Evolutionary conservation across 2,797 vertebrate species (phyloP).

Genomic region (Eleutherodactylus coqui): DNA sequence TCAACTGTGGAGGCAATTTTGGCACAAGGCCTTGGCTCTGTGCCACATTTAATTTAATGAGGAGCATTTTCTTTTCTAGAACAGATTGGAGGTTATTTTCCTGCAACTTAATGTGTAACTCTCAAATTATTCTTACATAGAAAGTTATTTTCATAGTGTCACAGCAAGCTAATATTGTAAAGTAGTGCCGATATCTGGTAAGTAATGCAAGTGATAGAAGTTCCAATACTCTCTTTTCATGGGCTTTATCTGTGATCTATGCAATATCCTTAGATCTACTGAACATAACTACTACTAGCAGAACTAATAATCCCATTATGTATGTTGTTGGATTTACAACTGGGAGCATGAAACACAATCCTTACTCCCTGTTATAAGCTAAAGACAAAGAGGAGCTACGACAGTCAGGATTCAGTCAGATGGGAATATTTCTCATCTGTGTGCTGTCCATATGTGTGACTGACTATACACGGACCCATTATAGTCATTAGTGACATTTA

Average conservation of each 20-base stretch:
- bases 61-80: constrained; percentile 57
- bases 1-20: constrained; percentile 66
- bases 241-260: background rate
- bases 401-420: background rate
- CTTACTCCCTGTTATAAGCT: background rate
- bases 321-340: background rate
- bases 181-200: background rate
- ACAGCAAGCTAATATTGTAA: background rate
- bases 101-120: constrained; percentile 37
- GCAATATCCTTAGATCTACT: too few species aligned
- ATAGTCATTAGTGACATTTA: too few species aligned
- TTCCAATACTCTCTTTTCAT: background rate
- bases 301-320: background rate
- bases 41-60: constrained; percentile 73
- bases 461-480: too few species aligned
- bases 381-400: background rate
- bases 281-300: background rate
- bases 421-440: too few species aligned
- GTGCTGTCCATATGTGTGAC: too few species aligned
- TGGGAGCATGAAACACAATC: background rate
- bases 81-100: constrained; percentile 62
- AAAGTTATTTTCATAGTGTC: constrained; percentile 4
- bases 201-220: too few species aligned
- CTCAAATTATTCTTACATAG: constrained; percentile 31
- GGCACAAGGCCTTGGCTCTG: constrained; percentile 73